phyloP scores from a whole-genome alignment of 2,888 invertebrate genomes.

The Clostera curtula region DNA sequence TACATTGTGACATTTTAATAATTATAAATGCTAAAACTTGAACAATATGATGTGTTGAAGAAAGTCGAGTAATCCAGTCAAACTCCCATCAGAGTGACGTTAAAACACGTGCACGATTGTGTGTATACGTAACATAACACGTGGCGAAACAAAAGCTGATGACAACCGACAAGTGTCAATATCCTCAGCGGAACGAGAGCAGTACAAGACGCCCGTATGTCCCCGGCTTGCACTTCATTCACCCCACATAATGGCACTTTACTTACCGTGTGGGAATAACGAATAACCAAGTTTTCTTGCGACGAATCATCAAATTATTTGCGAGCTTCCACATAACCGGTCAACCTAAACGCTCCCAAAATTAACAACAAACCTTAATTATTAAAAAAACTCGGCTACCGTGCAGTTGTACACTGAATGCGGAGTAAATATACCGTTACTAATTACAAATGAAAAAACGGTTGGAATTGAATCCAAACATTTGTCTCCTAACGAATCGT shows the following conservation, averaged over 20 bases:
- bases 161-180: conserved; percentile 65
- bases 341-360: conserved; percentile 30
- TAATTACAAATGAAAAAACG: conserved; percentile 60
- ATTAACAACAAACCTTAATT: conserved; percentile 58
- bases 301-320: conserved; percentile 16
- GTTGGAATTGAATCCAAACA: conserved; percentile 71
- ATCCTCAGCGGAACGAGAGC: conserved; percentile 51
- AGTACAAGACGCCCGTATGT: conserved; percentile 68
- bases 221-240: conserved; percentile 54
- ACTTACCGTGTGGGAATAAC: conserved; percentile 47
- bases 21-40: too few relatives aligned
- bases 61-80: too few relatives aligned
- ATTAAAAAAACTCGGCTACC: conserved; percentile 48
- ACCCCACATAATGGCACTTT: conserved; percentile 50
- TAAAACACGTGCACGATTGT: conserved; percentile 48
- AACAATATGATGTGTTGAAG: too few relatives aligned
- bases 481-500: conserved; percentile 75
- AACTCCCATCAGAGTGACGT: too few relatives aligned
- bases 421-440: conserved; percentile 61
- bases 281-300: conserved; percentile 12
- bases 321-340: conserved; percentile 24
- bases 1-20: too few relatives aligned
- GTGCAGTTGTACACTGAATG: conserved; percentile 47
- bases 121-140: conserved; percentile 54
- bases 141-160: conserved; percentile 56